phyloP scores from a whole-genome alignment of 2,888 invertebrate genomes.

The Trimorus sp. region DNA sequence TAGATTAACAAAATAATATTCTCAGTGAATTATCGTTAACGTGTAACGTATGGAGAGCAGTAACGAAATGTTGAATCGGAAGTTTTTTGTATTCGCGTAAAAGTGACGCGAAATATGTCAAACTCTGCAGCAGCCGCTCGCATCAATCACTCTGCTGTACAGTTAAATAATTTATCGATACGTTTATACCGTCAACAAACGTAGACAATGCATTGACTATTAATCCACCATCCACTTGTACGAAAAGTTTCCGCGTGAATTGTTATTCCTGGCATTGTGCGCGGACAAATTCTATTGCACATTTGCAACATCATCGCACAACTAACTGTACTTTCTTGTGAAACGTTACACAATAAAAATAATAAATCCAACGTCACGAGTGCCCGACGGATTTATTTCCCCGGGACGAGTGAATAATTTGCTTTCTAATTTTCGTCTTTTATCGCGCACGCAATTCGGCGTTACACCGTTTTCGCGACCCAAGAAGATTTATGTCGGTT shows the following conservation, averaged over 20 bases:
- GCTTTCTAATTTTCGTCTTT: slow-evolving; percentile 6
- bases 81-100: too few species aligned
- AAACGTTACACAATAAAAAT: slow-evolving; percentile 5
- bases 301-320: slow-evolving; percentile 1
- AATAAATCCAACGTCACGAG: slow-evolving; percentile 1
- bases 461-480: background rate
- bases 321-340: background rate
- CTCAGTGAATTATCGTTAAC: too few species aligned
- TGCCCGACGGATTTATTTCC: background rate
- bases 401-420: slow-evolving; percentile 1
- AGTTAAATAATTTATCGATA: too few species aligned
- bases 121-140: too few species aligned
- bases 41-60: too few species aligned
- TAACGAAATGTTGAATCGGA: too few species aligned
- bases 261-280: background rate
- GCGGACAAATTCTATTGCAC: background rate
- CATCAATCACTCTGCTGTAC: too few species aligned
- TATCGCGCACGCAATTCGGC: background rate
- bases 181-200: background rate
- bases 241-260: background rate
- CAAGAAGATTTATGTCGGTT: too few species aligned
- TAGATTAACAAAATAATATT: too few species aligned
- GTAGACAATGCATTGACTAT: background rate
- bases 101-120: too few species aligned
- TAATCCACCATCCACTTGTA: background rate